Evolutionary conservation across 2,797 vertebrate genomes (phyloP), one percentile per base, ranked within the genome.

Genomic region (Leptoclinus maculatus): DNA sequence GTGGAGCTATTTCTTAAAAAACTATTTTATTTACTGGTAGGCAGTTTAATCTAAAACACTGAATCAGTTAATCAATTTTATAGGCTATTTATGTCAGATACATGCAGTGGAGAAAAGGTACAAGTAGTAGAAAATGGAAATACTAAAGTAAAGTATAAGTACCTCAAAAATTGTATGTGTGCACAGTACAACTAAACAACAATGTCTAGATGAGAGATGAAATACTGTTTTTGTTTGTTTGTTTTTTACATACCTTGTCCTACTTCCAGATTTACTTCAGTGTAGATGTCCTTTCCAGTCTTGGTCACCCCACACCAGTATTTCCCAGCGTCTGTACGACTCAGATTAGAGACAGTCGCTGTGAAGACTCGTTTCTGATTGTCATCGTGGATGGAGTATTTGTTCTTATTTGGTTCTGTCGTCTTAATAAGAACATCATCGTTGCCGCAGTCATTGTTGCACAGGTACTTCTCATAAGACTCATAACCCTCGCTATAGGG

Each of bases 401-500:
- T 90, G 25, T 3, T 23, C 7, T 12, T 54, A 2, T 9, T 36
- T 43, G 1, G 0, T 45, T 51, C 2, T 41, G 17, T 47, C 0
- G 92, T 89, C 1, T 0, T 43, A 54, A 91, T 69, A 10, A 85
- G 76, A 47, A 91, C 57, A 39, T 92, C 84, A 1, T 1, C 0
- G 0, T 3, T 0, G 0, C 23, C 1, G 54, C 93, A 94, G 6
- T 32, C 0, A 0, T 78, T 59, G 66, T 25, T 90, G 59, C 92
- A 94, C 53, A 94, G 36, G 74, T 94, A 93, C 70, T 94, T 93
- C 0, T 70, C 39, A 65, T 86, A 23, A 2, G 10, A 4, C 25
- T 90, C 54, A 56, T 90, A 91, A 34, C 54, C 47, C 0, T 0
- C 0, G 0, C 0, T 0, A 56, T 91, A 93, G 5, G 53, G 2